Base-by-base conservation (phyloP, 2,888 invertebrate species). In the Peribatodes rhomboidaria region DNA sequence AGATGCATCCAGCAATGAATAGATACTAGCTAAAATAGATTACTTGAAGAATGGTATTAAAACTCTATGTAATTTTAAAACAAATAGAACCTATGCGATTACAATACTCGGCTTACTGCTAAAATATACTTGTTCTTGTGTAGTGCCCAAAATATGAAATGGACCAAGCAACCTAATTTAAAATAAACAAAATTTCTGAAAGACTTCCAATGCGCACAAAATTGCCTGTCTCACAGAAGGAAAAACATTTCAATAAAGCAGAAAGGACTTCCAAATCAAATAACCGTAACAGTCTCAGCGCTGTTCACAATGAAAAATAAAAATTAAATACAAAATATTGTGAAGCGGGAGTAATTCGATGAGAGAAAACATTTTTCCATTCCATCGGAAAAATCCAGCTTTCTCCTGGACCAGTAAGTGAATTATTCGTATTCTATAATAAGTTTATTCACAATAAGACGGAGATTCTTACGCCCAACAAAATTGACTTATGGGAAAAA, bases 401-500 rank as follows among this genome's bases (percentile, higher is more conserved):
- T 78, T 76, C 79, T 79, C 76, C 76, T 75, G 75, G 78, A 75
- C 78, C 78, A 75, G 82, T 89, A 89, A 92, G 80, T 82, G 82
- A 88, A 89, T 92, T 92, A 91, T 90, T 88, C 74, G 82, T 88
- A 86, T 90, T 90, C 83, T 85, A 85, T 90, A 89, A 90, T 89
- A 89, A 86, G 82, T 89, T 90, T 87, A 90, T 86, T 90, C 79
- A 90, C 89, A 91, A 89, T 89, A 84, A 87, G 74, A 60, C 73
- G 77, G 61, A 80, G 80, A 78, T 80, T 78, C 76, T 75, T 74
- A 73, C 68, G 61, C 66, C 54, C 54, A 47, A 53, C 44, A 63
- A 76, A 79, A 79, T 75, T 74, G 69, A 65, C 71, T 77, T 79
- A 65, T 22, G 33, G 41, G 6, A 0, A 8, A 7, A 4, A 22